A percentile compares a stretch with the other conserved stretches of the same genome.
phyloP scores from a whole-genome alignment of 2,797 vertebrate species.

The Amniataba percoides region DNA sequence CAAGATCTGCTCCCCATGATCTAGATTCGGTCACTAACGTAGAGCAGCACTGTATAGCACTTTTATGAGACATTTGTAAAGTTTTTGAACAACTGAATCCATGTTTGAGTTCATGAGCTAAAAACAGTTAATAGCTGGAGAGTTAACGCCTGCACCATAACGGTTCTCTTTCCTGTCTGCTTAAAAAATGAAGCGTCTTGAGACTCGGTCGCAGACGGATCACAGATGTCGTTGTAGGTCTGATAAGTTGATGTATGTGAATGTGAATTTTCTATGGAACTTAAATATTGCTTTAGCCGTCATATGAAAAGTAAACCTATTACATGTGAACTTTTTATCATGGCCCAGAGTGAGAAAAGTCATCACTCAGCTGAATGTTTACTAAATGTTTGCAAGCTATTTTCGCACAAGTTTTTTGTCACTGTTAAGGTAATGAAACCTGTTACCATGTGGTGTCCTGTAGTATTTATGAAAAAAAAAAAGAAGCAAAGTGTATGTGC shows the following conservation, averaged over 20 bases:
- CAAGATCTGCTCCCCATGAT: conserved; percentile 14
- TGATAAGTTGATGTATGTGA: conserved; percentile 32
- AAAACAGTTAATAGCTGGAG: conserved; percentile 26
- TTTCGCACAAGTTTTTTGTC: conserved; percentile 79
- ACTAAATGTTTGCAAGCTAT: conserved; percentile 78
- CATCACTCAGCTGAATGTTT: conserved; percentile 82
- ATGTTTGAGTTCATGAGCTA: conserved; percentile 39
- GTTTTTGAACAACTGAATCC: conserved; percentile 13
- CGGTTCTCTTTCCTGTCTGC: conserved; percentile 49
- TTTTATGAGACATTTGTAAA: conserved; percentile 42
- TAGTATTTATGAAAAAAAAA: conserved; percentile 83
- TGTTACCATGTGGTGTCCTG: conserved; percentile 75
- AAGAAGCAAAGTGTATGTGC: conserved; percentile 63
- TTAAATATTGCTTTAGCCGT: conserved; percentile 48
- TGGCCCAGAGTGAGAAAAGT: conserved; percentile 56
- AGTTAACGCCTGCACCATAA: conserved; percentile 32
- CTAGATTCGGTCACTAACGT: conserved; percentile 17
- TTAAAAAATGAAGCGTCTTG: conserved; percentile 21
- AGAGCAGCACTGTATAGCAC: conserved; percentile 58
- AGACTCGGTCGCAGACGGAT: conserved; percentile 28
- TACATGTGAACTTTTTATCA: conserved; percentile 51
- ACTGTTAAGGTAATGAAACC: conserved; percentile 67
- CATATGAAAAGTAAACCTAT: conserved; percentile 45
- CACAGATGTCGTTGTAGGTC: conserved; percentile 6
- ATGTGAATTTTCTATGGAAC: conserved; percentile 61